A percentile compares a stretch with the other conserved stretches of the same genome.
phyloP scores from a whole-genome alignment of 2,888 invertebrate species.

The Stenodema calcarata region DNA sequence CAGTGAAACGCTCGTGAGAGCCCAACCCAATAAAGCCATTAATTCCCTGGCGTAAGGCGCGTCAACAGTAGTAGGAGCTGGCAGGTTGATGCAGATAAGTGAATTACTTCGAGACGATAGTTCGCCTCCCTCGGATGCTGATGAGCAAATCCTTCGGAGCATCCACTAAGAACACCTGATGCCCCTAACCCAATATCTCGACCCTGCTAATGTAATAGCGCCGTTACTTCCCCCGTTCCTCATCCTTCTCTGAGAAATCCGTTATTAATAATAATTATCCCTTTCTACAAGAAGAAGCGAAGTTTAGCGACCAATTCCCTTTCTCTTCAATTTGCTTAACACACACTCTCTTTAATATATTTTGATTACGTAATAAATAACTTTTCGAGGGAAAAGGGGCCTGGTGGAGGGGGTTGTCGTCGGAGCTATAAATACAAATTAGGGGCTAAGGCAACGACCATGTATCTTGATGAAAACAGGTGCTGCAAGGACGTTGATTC shows the following conservation, averaged over 20 bases:
- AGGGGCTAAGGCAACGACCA: constrained; percentile 25
- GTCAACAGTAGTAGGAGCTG: not conserved
- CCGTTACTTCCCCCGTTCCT: not conserved
- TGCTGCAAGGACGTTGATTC: constrained; percentile 45
- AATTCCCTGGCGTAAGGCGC: not conserved
- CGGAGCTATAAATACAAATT: constrained; percentile 43
- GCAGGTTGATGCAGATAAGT: constrained; percentile 1
- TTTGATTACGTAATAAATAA: constrained; percentile 52
- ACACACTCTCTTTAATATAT: constrained; percentile 54
- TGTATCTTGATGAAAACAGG: constrained; percentile 50
- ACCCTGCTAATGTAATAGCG: constrained; percentile 44
- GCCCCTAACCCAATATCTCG: constrained; percentile 45
- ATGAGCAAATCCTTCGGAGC: constrained; percentile 31
- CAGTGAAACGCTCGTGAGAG: not conserved
- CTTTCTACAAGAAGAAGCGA: constrained; percentile 31
- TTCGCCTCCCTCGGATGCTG: constrained; percentile 18
- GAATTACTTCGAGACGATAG: constrained; percentile 11
- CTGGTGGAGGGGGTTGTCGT: not conserved
- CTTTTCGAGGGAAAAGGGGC: not conserved
- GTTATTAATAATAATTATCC: constrained; percentile 53
- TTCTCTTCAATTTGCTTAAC: constrained; percentile 53
- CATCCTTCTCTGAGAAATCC: not conserved
- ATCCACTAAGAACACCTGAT: constrained; percentile 36
- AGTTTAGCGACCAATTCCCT: constrained; percentile 17
- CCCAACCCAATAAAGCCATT: not conserved